phyloP scores from a whole-genome alignment of 2,888 invertebrate species.

The Crossocerus cetratus region DNA sequence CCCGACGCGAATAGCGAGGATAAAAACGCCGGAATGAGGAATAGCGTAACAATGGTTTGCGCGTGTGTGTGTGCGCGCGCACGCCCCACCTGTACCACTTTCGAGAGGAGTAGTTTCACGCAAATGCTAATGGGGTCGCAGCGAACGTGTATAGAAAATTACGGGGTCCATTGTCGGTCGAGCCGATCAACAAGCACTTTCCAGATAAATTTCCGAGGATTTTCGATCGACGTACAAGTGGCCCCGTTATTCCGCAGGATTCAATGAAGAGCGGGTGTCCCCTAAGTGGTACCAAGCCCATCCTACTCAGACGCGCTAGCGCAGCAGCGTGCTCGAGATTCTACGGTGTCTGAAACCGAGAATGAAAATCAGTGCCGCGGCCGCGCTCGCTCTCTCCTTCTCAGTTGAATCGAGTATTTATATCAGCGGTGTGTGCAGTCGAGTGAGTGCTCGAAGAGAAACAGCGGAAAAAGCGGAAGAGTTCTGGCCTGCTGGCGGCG shows the following conservation, averaged over 20 bases:
- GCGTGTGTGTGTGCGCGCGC: not conserved
- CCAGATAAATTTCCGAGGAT: too few species aligned
- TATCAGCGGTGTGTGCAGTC: constrained; percentile 13
- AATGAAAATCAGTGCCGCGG: constrained; percentile 9
- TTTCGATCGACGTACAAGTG: too few species aligned
- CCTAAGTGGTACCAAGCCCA: too few species aligned
- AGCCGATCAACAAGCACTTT: too few species aligned
- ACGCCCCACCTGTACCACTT: not conserved
- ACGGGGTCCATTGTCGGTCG: too few species aligned
- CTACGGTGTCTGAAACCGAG: not conserved
- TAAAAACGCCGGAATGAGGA: not conserved
- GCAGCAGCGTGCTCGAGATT: not conserved
- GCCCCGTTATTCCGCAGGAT: too few species aligned
- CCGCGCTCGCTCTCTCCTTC: not conserved
- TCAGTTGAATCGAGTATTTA: constrained; percentile 22
- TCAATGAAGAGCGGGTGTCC: too few species aligned
- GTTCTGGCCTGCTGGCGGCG: not conserved
- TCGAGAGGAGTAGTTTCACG: too few species aligned
- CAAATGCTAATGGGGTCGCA: too few species aligned
- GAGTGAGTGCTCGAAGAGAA: constrained; percentile 23
- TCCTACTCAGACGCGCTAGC: too few species aligned
- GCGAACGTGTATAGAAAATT: too few species aligned
- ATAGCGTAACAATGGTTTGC: constrained; percentile 10
- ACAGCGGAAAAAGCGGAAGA: constrained; percentile 22
- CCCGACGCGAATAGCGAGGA: too few species aligned